Percentiles rank a stretch among this genome's conserved stretches.
These are phyloP conservation scores for Rhynchomys soricoides DNA, from an alignment of 2,113 vertebrate species.

Conservation along the genomic window DNA sequence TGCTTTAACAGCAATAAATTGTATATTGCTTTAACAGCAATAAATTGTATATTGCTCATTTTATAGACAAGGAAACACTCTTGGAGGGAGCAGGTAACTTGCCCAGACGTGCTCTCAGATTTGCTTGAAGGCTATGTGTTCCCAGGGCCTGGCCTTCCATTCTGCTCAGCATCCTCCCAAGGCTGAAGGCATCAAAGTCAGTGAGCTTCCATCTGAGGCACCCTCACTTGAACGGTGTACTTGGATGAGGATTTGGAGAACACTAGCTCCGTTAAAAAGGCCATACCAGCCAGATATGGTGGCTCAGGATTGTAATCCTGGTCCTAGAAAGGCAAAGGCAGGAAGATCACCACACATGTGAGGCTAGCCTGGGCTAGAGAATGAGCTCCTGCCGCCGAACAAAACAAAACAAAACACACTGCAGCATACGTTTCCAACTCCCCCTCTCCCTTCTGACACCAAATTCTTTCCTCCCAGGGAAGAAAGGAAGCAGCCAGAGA, in stretches of 20 bases:
- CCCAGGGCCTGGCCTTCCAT: not conserved
- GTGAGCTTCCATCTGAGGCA: not conserved
- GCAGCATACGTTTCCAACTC: not conserved
- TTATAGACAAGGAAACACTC: not conserved
- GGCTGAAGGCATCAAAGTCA: not conserved
- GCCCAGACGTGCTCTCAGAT: not conserved
- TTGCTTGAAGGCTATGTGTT: not conserved
- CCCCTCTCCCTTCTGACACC: not conserved
- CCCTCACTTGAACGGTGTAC: not conserved
- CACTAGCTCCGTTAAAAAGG: not conserved
- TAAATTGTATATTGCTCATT: not conserved
- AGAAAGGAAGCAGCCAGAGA: not conserved
- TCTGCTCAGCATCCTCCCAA: not conserved
- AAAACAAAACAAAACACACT: not conserved
- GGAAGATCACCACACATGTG: not conserved
- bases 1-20: not conserved
- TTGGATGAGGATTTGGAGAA: not conserved
- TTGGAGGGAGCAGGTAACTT: not conserved
- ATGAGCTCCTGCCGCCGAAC: not conserved
- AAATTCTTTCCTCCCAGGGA: not conserved
- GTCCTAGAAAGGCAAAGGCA: not conserved
- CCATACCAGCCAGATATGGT: not conserved
- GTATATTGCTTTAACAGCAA: not conserved
- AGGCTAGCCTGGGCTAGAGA: not conserved
- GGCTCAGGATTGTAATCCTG: not conserved